Conservation (phyloP, 2,113 vertebrate genomes). For the Nothoprocta pentlandii region DNA sequence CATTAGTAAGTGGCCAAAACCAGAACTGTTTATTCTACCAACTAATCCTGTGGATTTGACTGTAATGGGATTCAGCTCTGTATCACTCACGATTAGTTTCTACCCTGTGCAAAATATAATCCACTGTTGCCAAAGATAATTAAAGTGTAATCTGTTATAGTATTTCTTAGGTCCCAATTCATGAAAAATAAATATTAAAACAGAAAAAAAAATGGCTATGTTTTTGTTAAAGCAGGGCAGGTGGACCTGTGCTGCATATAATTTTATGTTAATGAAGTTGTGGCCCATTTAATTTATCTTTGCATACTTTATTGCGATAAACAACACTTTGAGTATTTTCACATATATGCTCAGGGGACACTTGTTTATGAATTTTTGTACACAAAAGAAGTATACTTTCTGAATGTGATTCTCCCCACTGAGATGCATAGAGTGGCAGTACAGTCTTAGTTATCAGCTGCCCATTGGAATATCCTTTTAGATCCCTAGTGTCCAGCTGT, state of each 20-base stretch:
- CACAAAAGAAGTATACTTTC: background rate
- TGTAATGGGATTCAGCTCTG: background rate
- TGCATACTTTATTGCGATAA: too few relatives aligned
- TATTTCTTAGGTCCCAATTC: background rate
- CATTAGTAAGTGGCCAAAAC: conserved; percentile 13
- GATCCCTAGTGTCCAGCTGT: background rate
- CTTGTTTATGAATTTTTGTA: background rate
- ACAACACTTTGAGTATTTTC: background rate
- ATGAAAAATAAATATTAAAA: conserved; percentile 45
- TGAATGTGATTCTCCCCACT: background rate
- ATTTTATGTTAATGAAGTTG: background rate
- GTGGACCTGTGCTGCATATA: background rate
- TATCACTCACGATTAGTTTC: background rate
- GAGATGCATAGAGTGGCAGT: background rate
- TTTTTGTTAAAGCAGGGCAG: background rate
- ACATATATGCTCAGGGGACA: background rate
- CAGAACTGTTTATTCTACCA: conserved; percentile 32
- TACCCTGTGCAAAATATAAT: background rate
- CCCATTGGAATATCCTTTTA: background rate
- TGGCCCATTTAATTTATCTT: background rate
- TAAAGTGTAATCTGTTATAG: background rate
- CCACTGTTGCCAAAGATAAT: background rate
- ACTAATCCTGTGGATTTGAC: conserved; percentile 26
- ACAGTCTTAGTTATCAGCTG: background rate
- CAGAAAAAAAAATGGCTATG: background rate